Evolutionary conservation across 2,888 invertebrate species (phyloP).

Genomic region (Ennomos fuscantarius): DNA sequence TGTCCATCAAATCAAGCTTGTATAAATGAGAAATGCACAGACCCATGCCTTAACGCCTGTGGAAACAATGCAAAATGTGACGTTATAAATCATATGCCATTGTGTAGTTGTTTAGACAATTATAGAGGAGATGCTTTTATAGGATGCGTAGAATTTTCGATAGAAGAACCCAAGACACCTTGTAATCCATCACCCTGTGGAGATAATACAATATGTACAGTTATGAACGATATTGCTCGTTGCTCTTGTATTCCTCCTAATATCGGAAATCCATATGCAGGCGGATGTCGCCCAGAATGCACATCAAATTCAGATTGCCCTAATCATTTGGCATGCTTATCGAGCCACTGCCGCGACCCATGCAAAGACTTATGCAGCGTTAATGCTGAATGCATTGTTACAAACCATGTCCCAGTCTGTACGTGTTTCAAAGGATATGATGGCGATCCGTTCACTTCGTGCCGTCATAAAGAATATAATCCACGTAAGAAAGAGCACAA

Average conservation of each 20-base stretch:
- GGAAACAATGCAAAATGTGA: slow-evolving; percentile 92
- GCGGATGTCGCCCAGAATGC: slow-evolving; percentile 95
- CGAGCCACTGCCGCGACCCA: slow-evolving; percentile 94
- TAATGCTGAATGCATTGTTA: slow-evolving; percentile 92
- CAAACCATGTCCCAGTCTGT: slow-evolving; percentile 93
- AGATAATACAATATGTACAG: slow-evolving; percentile 92
- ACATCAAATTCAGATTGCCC: slow-evolving; percentile 92
- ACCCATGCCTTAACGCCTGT: slow-evolving; percentile 92
- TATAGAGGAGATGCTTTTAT: slow-evolving; percentile 94
- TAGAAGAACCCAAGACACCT: slow-evolving; percentile 80
- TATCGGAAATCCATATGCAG: slow-evolving; percentile 93
- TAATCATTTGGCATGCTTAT: slow-evolving; percentile 90
- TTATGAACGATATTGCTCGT: slow-evolving; percentile 87
- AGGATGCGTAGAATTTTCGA: slow-evolving; percentile 87
- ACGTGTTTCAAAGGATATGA: slow-evolving; percentile 90
- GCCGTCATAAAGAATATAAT: slow-evolving; percentile 83
- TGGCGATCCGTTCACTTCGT: slow-evolving; percentile 94
- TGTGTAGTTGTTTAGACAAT: slow-evolving; percentile 91
- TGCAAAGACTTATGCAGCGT: slow-evolving; percentile 93
- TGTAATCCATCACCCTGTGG: slow-evolving; percentile 94
- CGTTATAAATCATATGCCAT: slow-evolving; percentile 92
- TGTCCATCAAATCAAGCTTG: slow-evolving; percentile 92
- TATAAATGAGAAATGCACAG: slow-evolving; percentile 91
- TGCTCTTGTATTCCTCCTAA: slow-evolving; percentile 96
- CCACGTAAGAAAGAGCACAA: slow-evolving; percentile 74